Percentiles rank a stretch among this genome's conserved stretches.
These are phyloP conservation scores for Dryocosmus kuriphilus DNA, from an alignment of 2,888 invertebrate genomes.

Conservation along the genomic window DNA sequence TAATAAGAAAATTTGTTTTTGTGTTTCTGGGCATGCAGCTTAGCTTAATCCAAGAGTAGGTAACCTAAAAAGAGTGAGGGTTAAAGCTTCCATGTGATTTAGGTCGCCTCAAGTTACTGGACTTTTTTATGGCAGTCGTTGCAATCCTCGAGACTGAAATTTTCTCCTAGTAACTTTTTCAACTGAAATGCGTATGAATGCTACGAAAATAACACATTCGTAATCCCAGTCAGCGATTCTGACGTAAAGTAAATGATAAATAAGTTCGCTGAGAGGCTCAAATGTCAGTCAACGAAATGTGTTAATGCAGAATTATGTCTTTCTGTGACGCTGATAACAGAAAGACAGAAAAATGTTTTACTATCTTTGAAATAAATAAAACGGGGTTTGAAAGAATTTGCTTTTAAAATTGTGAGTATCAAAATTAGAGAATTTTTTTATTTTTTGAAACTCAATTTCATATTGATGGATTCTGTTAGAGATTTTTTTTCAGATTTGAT, in stretches of 20 bases:
- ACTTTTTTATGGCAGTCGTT: neutral
- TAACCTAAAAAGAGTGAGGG: neutral
- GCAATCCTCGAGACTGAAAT: neutral
- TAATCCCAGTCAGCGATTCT: neutral
- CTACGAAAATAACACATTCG: conserved; percentile 2
- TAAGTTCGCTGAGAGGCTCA: conserved; percentile 14
- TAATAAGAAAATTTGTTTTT: neutral
- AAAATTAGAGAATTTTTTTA: too few species aligned
- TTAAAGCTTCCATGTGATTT: conserved; percentile 16
- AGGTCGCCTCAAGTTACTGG: neutral
- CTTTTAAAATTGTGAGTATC: too few species aligned
- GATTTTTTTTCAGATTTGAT: neutral
- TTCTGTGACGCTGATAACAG: neutral
- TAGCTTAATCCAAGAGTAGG: conserved; percentile 1
- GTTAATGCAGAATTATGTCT: conserved; percentile 9
- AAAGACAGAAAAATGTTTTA: neutral
- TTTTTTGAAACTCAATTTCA: too few species aligned
- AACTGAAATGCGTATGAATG: conserved; percentile 4
- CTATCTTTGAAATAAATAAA: neutral
- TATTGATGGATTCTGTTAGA: too few species aligned
- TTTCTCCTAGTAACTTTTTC: neutral
- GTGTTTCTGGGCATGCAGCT: neutral
- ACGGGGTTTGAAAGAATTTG: neutral
- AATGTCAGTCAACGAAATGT: conserved; percentile 13
- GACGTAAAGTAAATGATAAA: conserved; percentile 13